These are phyloP conservation scores for Apamea anceps DNA, from an alignment of 2,888 invertebrate species.

Conservation along the genomic window DNA sequence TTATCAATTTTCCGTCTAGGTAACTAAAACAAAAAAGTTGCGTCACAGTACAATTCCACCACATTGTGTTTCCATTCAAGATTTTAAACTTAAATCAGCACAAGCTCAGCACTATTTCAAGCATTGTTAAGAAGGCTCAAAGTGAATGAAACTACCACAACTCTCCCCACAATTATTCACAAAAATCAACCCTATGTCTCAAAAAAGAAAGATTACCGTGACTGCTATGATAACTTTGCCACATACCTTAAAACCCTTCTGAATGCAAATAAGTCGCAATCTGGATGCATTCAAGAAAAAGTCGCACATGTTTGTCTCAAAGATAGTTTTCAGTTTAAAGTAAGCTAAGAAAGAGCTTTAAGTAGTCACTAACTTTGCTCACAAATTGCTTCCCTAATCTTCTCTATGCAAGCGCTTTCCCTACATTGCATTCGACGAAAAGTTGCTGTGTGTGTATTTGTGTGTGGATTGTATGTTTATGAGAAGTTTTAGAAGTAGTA, in stretches of 20 bases:
- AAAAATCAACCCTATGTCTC: constrained; percentile 10
- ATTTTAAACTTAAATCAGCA: constrained; percentile 38
- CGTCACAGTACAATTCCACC: too few species aligned
- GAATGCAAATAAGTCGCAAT: constrained; percentile 71
- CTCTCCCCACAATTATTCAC: background rate
- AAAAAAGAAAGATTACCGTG: rapidly evolving
- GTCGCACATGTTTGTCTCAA: constrained; percentile 54
- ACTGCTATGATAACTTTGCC: constrained; percentile 46
- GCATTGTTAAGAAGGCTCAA: constrained; percentile 55
- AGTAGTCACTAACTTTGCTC: constrained; percentile 30
- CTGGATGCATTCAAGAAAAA: constrained; percentile 64
- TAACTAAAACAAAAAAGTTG: background rate
- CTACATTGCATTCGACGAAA: background rate
- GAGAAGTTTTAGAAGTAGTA: background rate
- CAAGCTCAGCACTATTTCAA: constrained; percentile 55
- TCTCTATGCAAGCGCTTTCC: background rate
- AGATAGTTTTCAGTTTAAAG: constrained; percentile 41
- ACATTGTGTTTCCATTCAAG: constrained; percentile 23
- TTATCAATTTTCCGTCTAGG: too few species aligned
- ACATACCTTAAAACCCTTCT: constrained; percentile 68
- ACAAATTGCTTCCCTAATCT: constrained; percentile 25
- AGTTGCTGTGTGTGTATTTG: background rate
- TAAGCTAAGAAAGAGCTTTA: constrained; percentile 21
- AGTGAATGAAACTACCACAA: constrained; percentile 42
- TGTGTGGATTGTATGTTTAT: background rate